Percentiles rank a stretch among this genome's conserved stretches.
phyloP scores from a whole-genome alignment of 2,113 vertebrate genomes.

The Shinisaurus crocodilurus region DNA sequence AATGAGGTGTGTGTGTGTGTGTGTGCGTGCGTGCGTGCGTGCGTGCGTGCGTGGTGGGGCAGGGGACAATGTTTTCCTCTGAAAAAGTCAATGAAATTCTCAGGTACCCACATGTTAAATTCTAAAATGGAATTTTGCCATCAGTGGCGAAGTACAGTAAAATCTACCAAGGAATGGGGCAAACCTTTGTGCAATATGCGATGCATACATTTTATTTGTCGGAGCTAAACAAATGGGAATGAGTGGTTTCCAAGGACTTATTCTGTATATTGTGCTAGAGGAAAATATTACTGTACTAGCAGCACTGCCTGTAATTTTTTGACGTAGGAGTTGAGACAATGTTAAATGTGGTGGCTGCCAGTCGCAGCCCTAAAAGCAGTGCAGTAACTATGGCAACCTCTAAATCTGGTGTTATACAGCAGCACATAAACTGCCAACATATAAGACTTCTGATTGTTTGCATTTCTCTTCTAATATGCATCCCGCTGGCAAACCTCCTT shows the following conservation, averaged over 20 bases:
- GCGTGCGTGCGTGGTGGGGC: not conserved
- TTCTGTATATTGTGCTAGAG: not conserved
- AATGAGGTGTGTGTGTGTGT: too few relatives aligned
- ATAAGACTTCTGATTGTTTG: not conserved
- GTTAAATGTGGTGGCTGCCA: not conserved
- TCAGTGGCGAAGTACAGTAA: not conserved
- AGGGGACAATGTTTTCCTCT: not conserved
- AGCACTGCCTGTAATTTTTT: not conserved
- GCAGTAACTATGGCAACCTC: slow-evolving; percentile 29
- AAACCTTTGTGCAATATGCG: not conserved
- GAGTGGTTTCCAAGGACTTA: not conserved
- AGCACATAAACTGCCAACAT: not conserved
- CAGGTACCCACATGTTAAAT: not conserved
- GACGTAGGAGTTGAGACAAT: slow-evolving; percentile 6
- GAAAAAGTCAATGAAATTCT: not conserved
- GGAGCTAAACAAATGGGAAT: not conserved
- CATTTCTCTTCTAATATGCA: not conserved
- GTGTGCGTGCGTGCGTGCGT: too few relatives aligned
- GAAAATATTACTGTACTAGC: not conserved
- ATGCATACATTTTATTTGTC: not conserved
- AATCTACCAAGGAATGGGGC: not conserved
- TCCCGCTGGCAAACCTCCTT: not conserved
- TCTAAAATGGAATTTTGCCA: not conserved
- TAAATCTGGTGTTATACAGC: not conserved
- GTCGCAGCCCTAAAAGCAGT: not conserved